Evolutionary conservation across 2,888 invertebrate genomes (phyloP).

Genomic region (Branchellion lobata): DNA sequence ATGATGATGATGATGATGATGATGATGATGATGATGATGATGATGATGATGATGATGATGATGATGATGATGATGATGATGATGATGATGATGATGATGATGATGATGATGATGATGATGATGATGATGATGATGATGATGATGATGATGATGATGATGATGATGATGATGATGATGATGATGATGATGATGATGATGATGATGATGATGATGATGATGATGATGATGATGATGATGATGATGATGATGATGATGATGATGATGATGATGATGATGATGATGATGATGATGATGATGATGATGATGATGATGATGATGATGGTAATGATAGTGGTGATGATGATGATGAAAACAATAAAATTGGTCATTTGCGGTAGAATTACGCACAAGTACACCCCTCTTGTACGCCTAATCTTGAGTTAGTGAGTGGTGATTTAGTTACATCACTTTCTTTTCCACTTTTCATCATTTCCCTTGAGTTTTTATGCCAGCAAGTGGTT

Average conservation of each 20-base stretch:
- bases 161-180: constrained; percentile 65
- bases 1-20: neutral
- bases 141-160: constrained; percentile 60
- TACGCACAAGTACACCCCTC: too few relatives aligned
- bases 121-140: constrained; percentile 99
- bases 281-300: constrained; percentile 13
- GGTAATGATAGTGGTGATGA: too few relatives aligned
- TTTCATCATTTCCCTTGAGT: too few relatives aligned
- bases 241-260: constrained; percentile 21
- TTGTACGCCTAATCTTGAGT: too few relatives aligned
- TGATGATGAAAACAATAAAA: too few relatives aligned
- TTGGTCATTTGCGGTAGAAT: too few relatives aligned
- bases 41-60: constrained; percentile 20
- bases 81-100: constrained; percentile 13
- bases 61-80: constrained; percentile 14
- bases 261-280: constrained; percentile 10
- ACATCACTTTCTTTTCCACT: too few relatives aligned
- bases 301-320: constrained; percentile 3
- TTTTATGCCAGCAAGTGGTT: too few relatives aligned
- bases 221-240: neutral
- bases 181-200: constrained; percentile 28
- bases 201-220: constrained; percentile 17
- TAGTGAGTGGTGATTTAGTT: too few relatives aligned
- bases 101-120: constrained; percentile 68
- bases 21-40: constrained; percentile 14